Evolutionary conservation across 1,140 invertebrate genomes (phyloP).

Genomic region (Drosophila burlai): DNA sequence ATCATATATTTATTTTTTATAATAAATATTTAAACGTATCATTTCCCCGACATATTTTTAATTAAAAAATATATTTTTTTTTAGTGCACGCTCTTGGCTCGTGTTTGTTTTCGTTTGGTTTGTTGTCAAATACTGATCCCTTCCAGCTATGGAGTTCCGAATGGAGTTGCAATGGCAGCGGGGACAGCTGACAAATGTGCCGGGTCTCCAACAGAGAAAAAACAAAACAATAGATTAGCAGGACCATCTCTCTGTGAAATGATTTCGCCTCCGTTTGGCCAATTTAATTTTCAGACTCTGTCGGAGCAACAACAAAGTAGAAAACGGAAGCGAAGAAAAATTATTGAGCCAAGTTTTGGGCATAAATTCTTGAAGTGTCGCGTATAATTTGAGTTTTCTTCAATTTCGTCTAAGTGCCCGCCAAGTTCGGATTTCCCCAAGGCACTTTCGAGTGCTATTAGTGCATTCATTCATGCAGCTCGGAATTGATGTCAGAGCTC

Average conservation of each 20-base stretch:
- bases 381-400: constrained; percentile 58
- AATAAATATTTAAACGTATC: not conserved
- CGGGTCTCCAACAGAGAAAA: constrained; percentile 3
- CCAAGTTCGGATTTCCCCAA: constrained; percentile 31
- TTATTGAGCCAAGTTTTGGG: constrained; percentile 55
- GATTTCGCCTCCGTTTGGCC: constrained; percentile 8
- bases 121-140: constrained; percentile 37
- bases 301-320: not conserved
- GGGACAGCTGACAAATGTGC: constrained; percentile 49
- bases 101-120: constrained; percentile 42
- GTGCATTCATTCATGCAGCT: constrained; percentile 60
- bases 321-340: constrained; percentile 1
- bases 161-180: constrained; percentile 15
- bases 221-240: constrained; percentile 37
- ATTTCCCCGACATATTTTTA: fast-evolving
- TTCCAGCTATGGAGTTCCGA: constrained; percentile 7
- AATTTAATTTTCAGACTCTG: constrained; percentile 40
- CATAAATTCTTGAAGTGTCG: constrained; percentile 73
- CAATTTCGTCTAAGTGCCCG: constrained; percentile 46
- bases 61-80: not conserved
- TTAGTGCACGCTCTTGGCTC: constrained; percentile 7
- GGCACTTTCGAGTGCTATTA: constrained; percentile 56
- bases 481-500: constrained; percentile 52
- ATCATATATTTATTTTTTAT: not conserved
- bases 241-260: constrained; percentile 30